These are phyloP conservation scores for Heterodera carotae DNA, from an alignment of 1,140 invertebrate species.

Conservation along the genomic window DNA sequence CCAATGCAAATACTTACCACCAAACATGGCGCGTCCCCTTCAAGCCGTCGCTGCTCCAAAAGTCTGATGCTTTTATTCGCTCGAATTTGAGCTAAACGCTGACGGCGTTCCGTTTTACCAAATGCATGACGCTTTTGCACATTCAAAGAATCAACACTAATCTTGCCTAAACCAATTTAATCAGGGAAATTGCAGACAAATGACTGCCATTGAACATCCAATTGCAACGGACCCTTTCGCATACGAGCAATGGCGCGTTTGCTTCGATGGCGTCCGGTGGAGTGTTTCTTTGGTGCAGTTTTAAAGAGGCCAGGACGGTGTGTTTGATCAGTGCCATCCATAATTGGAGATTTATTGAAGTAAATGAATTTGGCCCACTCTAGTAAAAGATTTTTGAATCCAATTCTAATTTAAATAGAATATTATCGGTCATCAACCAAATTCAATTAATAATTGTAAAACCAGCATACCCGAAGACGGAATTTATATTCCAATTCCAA, in stretches of 20 bases:
- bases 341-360: too few relatives aligned
- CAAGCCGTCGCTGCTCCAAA: constrained; percentile 19
- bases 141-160: constrained; percentile 18
- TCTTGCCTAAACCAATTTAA: constrained; percentile 29
- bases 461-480: too few relatives aligned
- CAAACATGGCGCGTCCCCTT: constrained; percentile 12
- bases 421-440: too few relatives aligned
- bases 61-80: constrained; percentile 30
- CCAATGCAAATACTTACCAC: too few relatives aligned
- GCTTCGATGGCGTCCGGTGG: constrained; percentile 51
- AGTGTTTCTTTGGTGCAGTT: constrained; percentile 44
- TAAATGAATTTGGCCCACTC: too few relatives aligned
- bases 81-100: constrained; percentile 25
- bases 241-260: constrained; percentile 32
- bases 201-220: neutral
- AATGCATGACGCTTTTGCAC: constrained; percentile 9
- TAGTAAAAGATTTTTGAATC: too few relatives aligned
- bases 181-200: neutral
- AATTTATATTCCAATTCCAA: too few relatives aligned
- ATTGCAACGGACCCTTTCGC: constrained; percentile 24
- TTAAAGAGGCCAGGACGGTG: constrained; percentile 52
- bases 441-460: too few relatives aligned
- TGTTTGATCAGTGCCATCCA: neutral
- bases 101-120: constrained; percentile 23
- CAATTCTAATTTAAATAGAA: too few relatives aligned